Base-by-base conservation (phyloP, 2,113 vertebrate genomes). In the Anhinga rufa region DNA sequence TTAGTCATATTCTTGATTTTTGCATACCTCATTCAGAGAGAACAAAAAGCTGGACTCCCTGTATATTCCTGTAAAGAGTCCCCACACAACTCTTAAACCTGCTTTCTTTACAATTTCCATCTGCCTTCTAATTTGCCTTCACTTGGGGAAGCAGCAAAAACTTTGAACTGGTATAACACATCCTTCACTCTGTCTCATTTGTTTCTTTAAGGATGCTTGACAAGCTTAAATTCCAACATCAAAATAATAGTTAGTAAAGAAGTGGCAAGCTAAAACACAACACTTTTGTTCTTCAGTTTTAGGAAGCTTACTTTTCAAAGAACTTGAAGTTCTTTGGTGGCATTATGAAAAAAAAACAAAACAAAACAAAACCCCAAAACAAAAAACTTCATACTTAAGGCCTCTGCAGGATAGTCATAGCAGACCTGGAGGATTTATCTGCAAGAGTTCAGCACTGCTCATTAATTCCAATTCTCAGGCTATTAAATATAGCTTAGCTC, bases 171-270 rank as follows among this genome's bases (percentile, higher is more conserved):
- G 58, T 36, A 74, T 54, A 83, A 91, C 58, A 96, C 64, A 92
- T 44, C 11, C 49, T 60, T 80, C 40, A 92, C 58, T 75, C 61
- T 79, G 26, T 62, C 76, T 82, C 49, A 19, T 70, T 86, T 55
- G n/a, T 88, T 92, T 96, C 61, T 78, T 90, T 95, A 91, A 72
- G 29, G 26, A 52, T 71, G 14, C 57, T 93, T 91, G 90, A 90
- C 49, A 87, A 93, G 42, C 85, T 86, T 40, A 80, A 70, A 85
- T 87, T 88, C 52, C 54, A 92, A 60, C 68, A 93, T 77, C 71
- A 95, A 88, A 96, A 88, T 44, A 77, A 90, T 18, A 88, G 38
- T 82, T 87, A 92, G 26, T 10, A 79, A 82, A 80, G 40, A 65
- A 81, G 69, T 10, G 29, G 31, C 16, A 69, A 83, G 66, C 26